These are phyloP conservation scores for Ailurus styani DNA, from an alignment of 2,113 vertebrate species.

Conservation along the genomic window DNA sequence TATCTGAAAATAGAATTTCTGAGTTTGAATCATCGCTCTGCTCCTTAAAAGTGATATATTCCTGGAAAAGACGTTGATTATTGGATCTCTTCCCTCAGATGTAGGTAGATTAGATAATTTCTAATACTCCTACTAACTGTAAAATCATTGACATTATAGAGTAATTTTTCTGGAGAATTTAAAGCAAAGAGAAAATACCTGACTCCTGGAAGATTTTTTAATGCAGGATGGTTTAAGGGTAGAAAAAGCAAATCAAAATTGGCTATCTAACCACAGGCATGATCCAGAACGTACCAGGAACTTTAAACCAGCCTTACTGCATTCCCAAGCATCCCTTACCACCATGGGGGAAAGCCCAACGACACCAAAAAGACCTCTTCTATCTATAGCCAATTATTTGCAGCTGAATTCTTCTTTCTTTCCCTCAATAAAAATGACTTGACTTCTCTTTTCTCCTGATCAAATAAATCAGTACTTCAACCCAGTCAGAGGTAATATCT, in stretches of 20 bases:
- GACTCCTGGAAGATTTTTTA: neutral
- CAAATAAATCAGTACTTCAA: neutral
- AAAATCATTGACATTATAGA: neutral
- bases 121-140: neutral
- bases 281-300: neutral
- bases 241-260: neutral
- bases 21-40: neutral
- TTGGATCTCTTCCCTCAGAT: neutral
- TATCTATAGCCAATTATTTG: neutral
- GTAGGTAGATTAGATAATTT: neutral
- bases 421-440: neutral
- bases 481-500: neutral
- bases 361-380: neutral
- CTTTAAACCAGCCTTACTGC: neutral
- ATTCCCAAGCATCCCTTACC: neutral
- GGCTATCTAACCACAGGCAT: neutral
- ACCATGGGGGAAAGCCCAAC: neutral
- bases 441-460: neutral
- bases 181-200: neutral
- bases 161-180: neutral
- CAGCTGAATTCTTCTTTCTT: neutral
- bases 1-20: conserved; percentile 32
- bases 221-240: neutral
- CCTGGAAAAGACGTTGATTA: neutral
- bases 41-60: neutral